A percentile compares a stretch with the other conserved stretches of the same genome.
phyloP scores from a whole-genome alignment of 2,797 vertebrate genomes.

The Ataeniobius toweri region DNA sequence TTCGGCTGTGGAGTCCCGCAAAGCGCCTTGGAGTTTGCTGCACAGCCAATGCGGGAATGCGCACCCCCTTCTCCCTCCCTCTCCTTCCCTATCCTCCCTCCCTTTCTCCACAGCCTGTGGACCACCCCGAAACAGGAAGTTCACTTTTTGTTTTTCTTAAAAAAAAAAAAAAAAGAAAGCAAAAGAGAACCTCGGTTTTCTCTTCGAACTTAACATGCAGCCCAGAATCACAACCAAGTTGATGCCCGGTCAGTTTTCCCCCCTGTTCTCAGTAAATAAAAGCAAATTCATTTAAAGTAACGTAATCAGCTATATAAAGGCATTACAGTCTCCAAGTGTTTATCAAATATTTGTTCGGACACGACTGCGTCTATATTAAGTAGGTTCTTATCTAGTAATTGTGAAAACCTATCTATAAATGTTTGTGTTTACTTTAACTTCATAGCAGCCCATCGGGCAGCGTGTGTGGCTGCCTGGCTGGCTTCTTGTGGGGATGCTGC shows the following conservation, averaged over 20 bases:
- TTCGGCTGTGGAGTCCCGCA: constrained; percentile 77
- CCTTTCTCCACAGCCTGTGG: constrained; percentile 82
- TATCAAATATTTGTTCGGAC: constrained; percentile 16
- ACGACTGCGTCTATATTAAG: constrained; percentile 41
- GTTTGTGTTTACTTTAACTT: constrained; percentile 66
- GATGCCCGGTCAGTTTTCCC: not conserved
- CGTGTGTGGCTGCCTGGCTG: constrained; percentile 65
- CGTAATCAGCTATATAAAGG: constrained; percentile 33
- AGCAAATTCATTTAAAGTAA: not conserved
- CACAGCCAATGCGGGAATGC: constrained; percentile 80
- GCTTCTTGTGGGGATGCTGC: constrained; percentile 70
- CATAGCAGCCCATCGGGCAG: constrained; percentile 53
- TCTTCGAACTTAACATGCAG: constrained; percentile 33
- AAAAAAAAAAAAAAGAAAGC: constrained; percentile 58
- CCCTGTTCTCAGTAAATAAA: not conserved
- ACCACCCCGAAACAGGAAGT: constrained; percentile 93
- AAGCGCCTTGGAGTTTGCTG: constrained; percentile 74
- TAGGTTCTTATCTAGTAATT: constrained; percentile 37
- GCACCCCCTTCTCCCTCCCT: constrained; percentile 70
- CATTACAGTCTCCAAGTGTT: constrained; percentile 15
- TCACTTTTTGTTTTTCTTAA: constrained; percentile 87
- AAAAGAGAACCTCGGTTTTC: constrained; percentile 31
- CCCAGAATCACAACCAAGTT: constrained; percentile 5
- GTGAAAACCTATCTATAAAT: constrained; percentile 56
- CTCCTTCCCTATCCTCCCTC: constrained; percentile 66